Conservation (phyloP, 1,140 invertebrate genomes). For the Trachymyrmex cornetzi region DNA sequence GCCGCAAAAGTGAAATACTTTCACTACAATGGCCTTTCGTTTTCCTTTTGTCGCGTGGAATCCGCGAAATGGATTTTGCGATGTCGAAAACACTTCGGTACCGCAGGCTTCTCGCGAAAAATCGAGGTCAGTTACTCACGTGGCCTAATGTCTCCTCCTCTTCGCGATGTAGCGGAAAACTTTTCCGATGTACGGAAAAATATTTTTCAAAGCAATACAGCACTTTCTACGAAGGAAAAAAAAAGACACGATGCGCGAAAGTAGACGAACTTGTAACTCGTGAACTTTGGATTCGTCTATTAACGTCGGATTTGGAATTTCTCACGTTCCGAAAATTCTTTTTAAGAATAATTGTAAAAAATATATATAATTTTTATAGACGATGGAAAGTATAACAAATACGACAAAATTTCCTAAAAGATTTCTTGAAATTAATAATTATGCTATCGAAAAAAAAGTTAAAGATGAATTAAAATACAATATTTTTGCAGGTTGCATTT, state of each 20-base stretch:
- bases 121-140: slow-evolving; percentile 33
- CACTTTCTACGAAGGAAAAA: not conserved
- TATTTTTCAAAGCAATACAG: slow-evolving; percentile 23
- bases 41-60: slow-evolving; percentile 45
- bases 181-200: slow-evolving; percentile 34
- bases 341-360: not conserved
- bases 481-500: not conserved
- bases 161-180: slow-evolving; percentile 31
- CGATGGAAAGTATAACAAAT: not conserved
- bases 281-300: slow-evolving; percentile 13
- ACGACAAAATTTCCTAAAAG: not conserved
- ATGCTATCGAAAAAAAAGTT: not conserved
- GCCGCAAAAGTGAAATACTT: slow-evolving; percentile 64
- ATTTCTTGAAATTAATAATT: not conserved
- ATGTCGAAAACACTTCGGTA: slow-evolving; percentile 12
- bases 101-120: not conserved
- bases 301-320: slow-evolving; percentile 14
- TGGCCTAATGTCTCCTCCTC: not conserved
- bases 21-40: slow-evolving; percentile 60
- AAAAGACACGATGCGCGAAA: slow-evolving; percentile 9
- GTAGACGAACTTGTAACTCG: not conserved
- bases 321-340: not conserved
- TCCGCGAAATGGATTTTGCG: slow-evolving; percentile 51
- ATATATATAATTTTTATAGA: not conserved
- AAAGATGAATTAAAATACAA: not conserved